phyloP scores from a whole-genome alignment of 1,140 invertebrate species.

The Condylostylus longicornis region DNA sequence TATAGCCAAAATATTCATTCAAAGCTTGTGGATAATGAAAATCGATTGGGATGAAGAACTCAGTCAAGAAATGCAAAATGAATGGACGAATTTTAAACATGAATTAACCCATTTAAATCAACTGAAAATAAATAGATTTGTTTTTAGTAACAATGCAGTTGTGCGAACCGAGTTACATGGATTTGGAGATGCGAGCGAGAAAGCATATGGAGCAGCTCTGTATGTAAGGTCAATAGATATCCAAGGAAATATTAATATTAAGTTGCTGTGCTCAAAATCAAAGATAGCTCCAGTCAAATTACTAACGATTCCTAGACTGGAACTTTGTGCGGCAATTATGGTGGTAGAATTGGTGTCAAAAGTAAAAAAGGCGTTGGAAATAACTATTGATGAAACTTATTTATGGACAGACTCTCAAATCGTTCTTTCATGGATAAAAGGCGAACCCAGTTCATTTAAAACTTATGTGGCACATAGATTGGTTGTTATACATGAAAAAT shows the following conservation, averaged over 20 bases:
- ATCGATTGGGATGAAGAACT: constrained; percentile 23
- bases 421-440: constrained; percentile 1
- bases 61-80: constrained; percentile 3
- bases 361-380: neutral
- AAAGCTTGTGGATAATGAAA: constrained; percentile 26
- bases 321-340: too few relatives aligned
- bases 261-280: constrained; percentile 5
- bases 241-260: neutral
- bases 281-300: constrained; percentile 2
- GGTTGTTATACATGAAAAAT: constrained; percentile 10
- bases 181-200: constrained; percentile 24
- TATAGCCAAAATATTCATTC: constrained; percentile 28
- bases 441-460: constrained; percentile 5
- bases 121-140: constrained; percentile 1
- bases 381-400: neutral
- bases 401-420: constrained; percentile 5
- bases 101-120: constrained; percentile 11
- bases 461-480: constrained; percentile 19
- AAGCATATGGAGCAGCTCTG: too few relatives aligned
- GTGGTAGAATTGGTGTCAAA: too few relatives aligned
- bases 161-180: constrained; percentile 11
- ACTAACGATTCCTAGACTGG: neutral
- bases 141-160: neutral
- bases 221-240: too few relatives aligned
- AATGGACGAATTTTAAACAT: constrained; percentile 11